phyloP scores from a whole-genome alignment of 64 coral and sea anemone species.

The Pachyseris speciosa region DNA sequence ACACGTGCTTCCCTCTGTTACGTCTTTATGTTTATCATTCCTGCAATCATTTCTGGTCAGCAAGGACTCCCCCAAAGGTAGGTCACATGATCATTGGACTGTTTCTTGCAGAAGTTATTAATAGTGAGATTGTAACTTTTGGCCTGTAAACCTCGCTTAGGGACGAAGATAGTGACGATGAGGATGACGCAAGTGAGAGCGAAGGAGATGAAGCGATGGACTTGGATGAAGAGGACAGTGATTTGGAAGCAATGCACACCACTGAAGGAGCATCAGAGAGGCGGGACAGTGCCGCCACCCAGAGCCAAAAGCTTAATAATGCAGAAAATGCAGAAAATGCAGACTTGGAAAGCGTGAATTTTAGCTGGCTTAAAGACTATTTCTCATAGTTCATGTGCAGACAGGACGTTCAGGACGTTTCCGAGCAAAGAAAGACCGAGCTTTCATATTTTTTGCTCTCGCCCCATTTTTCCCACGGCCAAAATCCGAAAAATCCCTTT shows the following conservation, averaged over 20 bases:
- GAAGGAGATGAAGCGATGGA: constrained; percentile 34
- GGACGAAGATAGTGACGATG: not conserved
- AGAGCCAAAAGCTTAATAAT: not conserved
- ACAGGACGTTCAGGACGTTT: too few species aligned
- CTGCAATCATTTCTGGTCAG: constrained; percentile 72
- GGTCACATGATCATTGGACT: not conserved
- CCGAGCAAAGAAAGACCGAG: too few species aligned
- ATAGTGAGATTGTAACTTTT: not conserved
- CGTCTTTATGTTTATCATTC: constrained; percentile 54
- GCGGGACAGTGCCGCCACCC: not conserved
- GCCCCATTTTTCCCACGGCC: too few species aligned
- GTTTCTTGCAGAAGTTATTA: not conserved
- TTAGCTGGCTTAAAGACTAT: constrained; percentile 33
- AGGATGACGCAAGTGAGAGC: not conserved
- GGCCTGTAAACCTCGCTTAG: not conserved
- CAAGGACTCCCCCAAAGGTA: constrained; percentile 22
- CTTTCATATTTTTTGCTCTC: too few species aligned
- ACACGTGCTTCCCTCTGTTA: constrained; percentile 80
- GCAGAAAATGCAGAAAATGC: not conserved
- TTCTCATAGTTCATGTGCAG: not conserved
- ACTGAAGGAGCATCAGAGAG: not conserved
- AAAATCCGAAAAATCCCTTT: too few species aligned
- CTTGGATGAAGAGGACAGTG: not conserved
- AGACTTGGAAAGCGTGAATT: constrained; percentile 9
- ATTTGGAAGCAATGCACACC: not conserved